Evolutionary conservation across 2,113 vertebrate genomes (phyloP), one percentile per base, ranked within the genome.

Genomic region (Enhydra lutris): DNA sequence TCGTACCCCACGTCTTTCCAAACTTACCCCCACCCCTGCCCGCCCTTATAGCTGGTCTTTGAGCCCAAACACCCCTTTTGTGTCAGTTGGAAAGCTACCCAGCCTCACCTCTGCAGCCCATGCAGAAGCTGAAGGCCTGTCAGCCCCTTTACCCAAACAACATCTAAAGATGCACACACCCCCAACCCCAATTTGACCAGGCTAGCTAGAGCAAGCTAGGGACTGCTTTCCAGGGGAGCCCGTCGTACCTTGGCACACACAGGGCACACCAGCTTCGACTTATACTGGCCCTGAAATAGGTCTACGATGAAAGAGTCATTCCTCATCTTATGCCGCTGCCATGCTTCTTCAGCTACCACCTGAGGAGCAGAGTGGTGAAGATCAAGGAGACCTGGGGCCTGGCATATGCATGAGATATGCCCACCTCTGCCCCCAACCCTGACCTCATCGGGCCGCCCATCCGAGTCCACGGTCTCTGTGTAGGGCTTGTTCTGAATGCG

Each of bases 251-350:
- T 99, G 26, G 99, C 99, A 98, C 99, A 99, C 42, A 99, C 99
- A 0, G 99, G 99, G 95, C 99, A 99, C 96, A 99, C 99, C 13
- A 99, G 99, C 98, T 99, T 99, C 52, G 99, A 99, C 97, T 99
- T 99, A 98, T 99, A 99, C 98, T 99, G 99, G 98, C 99, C 99
- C 98, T 99, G 99, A 98, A 99, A 99, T 15, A 99, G 99, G 98
- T 99, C 99, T 95, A 99, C 99, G 13, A 99, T 99, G 95, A 99
- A 99, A 0, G 99, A 99, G 96, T 99, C 99, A 0, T 99, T 99
- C 95, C 99, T 99, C 99, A 99, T 99, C 98, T 99, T 99, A 98
- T 99, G 99, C 61, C 99, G 99, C 96, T 99, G 99, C 99, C 99
- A 99, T 8, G 99, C 99, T 97, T 99, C 99, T 97, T 99, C 99